phyloP scores from a whole-genome alignment of 1,140 invertebrate genomes.

The Drosophila parvula region DNA sequence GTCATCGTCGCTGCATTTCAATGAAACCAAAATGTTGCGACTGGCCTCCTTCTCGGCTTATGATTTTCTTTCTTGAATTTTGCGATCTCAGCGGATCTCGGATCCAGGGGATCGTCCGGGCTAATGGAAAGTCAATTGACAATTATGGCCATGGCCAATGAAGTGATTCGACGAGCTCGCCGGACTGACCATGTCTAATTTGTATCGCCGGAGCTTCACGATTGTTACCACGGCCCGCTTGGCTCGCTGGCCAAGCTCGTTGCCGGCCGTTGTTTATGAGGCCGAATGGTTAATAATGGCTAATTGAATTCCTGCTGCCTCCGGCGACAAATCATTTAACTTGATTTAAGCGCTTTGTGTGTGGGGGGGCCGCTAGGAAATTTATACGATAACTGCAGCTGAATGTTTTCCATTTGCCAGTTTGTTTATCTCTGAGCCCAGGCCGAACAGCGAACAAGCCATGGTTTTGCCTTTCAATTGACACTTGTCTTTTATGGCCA shows the following conservation, averaged over 20 bases:
- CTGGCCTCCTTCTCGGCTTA: conserved; percentile 46
- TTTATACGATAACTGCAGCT: conserved; percentile 31
- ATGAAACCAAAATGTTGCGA: conserved; percentile 71
- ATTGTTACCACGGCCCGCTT: conserved; percentile 48
- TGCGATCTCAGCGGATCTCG: not conserved
- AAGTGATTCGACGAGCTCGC: conserved; percentile 71
- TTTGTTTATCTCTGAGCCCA: conserved; percentile 18
- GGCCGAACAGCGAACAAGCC: conserved; percentile 25
- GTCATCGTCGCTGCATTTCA: conserved; percentile 66
- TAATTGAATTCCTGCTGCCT: conserved; percentile 80
- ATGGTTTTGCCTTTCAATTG: conserved; percentile 66
- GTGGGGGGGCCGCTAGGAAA: conserved; percentile 36
- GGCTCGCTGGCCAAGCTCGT: conserved; percentile 30
- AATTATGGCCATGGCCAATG: conserved; percentile 80
- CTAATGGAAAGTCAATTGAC: conserved; percentile 83
- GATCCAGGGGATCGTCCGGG: conserved; percentile 54
- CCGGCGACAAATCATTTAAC: conserved; percentile 80
- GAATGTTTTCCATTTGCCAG: conserved; percentile 29
- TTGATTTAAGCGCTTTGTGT: conserved; percentile 77
- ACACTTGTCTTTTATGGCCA: conserved; percentile 53
- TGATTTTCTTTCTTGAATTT: conserved; percentile 35
- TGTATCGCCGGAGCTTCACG: conserved; percentile 68
- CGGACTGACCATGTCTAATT: conserved; percentile 70
- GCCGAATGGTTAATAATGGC: conserved; percentile 81
- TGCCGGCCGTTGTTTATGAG: conserved; percentile 63